These are phyloP conservation scores for Drosophila meridionalis DNA, from an alignment of 2,888 invertebrate genomes.

Conservation along the genomic window DNA sequence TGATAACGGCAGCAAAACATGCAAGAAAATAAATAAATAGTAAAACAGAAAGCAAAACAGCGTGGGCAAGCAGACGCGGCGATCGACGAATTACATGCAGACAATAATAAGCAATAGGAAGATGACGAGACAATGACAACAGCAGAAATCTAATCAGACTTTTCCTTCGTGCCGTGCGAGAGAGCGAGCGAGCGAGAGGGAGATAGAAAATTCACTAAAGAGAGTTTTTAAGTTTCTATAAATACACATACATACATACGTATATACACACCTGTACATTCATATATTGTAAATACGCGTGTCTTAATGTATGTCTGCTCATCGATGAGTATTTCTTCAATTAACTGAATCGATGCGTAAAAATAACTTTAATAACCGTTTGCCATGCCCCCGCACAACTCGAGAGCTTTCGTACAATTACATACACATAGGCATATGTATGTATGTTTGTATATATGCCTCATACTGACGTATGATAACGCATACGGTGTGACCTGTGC, in stretches of 20 bases:
- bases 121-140: conserved; percentile 48
- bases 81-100: conserved; percentile 32
- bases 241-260: background rate
- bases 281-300: background rate
- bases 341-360: conserved; percentile 77
- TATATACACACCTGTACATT: background rate
- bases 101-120: conserved; percentile 62
- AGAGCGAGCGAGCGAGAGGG: conserved; percentile 4
- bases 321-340: conserved; percentile 59
- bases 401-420: conserved; percentile 30
- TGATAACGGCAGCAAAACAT: conserved; percentile 73
- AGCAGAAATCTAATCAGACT: conserved; percentile 61
- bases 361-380: conserved; percentile 72
- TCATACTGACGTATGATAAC: conserved; percentile 10
- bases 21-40: conserved; percentile 68
- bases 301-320: background rate
- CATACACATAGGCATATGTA: background rate
- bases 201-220: conserved; percentile 8
- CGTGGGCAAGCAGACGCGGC: conserved; percentile 18
- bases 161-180: conserved; percentile 28
- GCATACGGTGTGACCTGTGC: background rate
- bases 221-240: conserved; percentile 28
- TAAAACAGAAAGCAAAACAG: conserved; percentile 29
- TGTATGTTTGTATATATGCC: background rate
- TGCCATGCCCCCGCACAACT: conserved; percentile 32